A percentile compares a stretch with the other conserved stretches of the same genome.
phyloP scores from a whole-genome alignment of 2,113 vertebrate genomes.

The Siniperca chuatsi region DNA sequence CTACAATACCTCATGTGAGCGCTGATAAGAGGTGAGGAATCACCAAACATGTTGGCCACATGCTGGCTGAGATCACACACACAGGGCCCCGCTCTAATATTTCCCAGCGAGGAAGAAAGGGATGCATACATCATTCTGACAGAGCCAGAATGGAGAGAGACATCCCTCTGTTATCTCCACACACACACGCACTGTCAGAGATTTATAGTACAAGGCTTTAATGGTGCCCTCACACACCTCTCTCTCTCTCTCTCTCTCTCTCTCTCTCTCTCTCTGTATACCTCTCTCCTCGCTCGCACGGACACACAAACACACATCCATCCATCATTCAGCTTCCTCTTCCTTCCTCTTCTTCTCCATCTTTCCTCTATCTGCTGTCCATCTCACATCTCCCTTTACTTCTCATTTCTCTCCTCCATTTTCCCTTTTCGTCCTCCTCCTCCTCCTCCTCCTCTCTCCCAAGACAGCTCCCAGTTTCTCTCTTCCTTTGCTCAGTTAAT shows the following conservation, averaged over 20 bases:
- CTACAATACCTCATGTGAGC: constrained; percentile 72
- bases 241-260: constrained; percentile 13
- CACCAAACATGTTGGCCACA: constrained; percentile 69
- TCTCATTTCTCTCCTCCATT: constrained; percentile 34
- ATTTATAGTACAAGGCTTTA: constrained; percentile 81
- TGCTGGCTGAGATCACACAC: constrained; percentile 72
- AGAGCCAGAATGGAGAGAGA: constrained; percentile 79
- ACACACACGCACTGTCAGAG: constrained; percentile 74
- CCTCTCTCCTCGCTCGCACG: constrained; percentile 17
- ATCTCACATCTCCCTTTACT: constrained; percentile 36
- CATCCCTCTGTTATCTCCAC: constrained; percentile 81
- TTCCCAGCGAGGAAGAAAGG: constrained; percentile 76
- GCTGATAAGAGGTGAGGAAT: constrained; percentile 78
- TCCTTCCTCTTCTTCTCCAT: constrained; percentile 49
- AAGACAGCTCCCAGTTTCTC: constrained; percentile 28
- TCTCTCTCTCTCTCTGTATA: constrained; percentile 21
- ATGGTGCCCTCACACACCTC: constrained; percentile 72
- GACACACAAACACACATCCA: constrained; percentile 59
- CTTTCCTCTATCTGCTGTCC: constrained; percentile 53
- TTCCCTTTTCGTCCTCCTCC: background rate
- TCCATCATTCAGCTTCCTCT: constrained; percentile 53
- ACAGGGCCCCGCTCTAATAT: constrained; percentile 65
- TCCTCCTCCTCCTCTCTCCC: background rate
- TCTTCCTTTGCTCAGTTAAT: constrained; percentile 26
- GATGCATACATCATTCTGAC: constrained; percentile 79